phyloP scores from a whole-genome alignment of 1,140 invertebrate genomes.

The Bombyx mandarina region DNA sequence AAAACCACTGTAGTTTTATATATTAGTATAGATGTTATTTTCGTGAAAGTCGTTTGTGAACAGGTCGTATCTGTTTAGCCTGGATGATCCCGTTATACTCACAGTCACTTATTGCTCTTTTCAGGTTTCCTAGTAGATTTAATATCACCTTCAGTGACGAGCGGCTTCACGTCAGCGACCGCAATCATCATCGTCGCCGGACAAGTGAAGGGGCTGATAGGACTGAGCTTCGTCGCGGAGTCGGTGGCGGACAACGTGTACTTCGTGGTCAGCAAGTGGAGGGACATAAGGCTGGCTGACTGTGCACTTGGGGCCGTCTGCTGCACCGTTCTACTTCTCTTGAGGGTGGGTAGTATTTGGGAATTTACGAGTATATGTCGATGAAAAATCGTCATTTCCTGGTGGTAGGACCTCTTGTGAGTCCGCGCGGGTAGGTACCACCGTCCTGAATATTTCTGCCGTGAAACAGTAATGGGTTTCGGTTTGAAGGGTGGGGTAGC shows the following conservation, averaged over 20 bases:
- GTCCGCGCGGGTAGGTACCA: too few species aligned
- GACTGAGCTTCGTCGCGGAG: slow-evolving; percentile 77
- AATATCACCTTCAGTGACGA: slow-evolving; percentile 92
- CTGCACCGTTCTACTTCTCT: slow-evolving; percentile 75
- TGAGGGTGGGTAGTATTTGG: slow-evolving; percentile 71
- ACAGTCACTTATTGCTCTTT: slow-evolving; percentile 4
- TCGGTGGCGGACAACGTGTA: slow-evolving; percentile 74
- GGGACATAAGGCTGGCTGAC: slow-evolving; percentile 73
- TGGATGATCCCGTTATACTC: neutral
- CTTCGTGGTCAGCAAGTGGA: slow-evolving; percentile 73
- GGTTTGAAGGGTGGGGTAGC: too few species aligned
- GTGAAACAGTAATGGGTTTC: too few species aligned
- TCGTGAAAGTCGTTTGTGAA: too few species aligned
- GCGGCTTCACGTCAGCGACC: slow-evolving; percentile 93
- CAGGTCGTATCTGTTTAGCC: too few species aligned
- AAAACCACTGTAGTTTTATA: too few species aligned
- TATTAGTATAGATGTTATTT: too few species aligned
- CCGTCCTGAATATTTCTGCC: too few species aligned
- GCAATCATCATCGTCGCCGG: slow-evolving; percentile 92
- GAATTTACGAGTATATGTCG: too few species aligned
- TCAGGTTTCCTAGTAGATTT: slow-evolving; percentile 94
- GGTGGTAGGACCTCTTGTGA: too few species aligned
- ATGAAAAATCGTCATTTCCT: too few species aligned
- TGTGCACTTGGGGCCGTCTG: slow-evolving; percentile 75
- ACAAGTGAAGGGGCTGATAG: slow-evolving; percentile 89